Evolutionary conservation across 2,113 vertebrate species (phyloP).

Genomic region (Pardalotus punctatus): DNA sequence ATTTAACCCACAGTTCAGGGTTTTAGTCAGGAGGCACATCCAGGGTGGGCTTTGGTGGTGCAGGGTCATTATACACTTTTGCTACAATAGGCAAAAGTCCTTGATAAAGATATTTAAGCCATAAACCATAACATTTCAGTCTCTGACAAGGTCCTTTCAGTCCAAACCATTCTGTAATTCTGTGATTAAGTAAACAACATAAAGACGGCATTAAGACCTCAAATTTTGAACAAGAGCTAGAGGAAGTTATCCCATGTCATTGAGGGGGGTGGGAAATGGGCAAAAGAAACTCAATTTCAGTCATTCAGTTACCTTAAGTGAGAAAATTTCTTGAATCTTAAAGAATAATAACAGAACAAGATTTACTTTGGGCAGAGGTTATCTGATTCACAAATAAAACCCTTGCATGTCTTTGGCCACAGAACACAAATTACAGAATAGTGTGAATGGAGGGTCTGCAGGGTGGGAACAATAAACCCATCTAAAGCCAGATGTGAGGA

Average conservation of each 20-base stretch:
- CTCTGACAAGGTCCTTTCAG: background rate
- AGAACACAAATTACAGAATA: background rate
- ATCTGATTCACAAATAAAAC: background rate
- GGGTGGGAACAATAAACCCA: background rate
- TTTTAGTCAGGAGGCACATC: background rate
- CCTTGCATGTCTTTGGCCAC: background rate
- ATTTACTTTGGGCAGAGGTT: background rate
- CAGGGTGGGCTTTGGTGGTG: background rate
- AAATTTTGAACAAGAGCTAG: background rate
- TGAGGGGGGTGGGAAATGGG: fast-evolving
- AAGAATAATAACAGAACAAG: background rate
- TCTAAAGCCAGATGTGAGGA: background rate
- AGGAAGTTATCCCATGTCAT: background rate
- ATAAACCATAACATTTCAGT: background rate
- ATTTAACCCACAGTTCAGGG: background rate
- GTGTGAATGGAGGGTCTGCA: background rate
- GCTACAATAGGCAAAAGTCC: background rate
- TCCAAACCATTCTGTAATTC: background rate
- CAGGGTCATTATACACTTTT: background rate
- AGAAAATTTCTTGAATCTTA: background rate
- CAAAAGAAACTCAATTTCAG: background rate
- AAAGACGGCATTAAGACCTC: background rate
- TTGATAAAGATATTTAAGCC: background rate
- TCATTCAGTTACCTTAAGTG: background rate
- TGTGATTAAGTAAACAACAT: background rate